Conservation (phyloP, 2,113 vertebrate species). For the Callionymus lyra region DNA sequence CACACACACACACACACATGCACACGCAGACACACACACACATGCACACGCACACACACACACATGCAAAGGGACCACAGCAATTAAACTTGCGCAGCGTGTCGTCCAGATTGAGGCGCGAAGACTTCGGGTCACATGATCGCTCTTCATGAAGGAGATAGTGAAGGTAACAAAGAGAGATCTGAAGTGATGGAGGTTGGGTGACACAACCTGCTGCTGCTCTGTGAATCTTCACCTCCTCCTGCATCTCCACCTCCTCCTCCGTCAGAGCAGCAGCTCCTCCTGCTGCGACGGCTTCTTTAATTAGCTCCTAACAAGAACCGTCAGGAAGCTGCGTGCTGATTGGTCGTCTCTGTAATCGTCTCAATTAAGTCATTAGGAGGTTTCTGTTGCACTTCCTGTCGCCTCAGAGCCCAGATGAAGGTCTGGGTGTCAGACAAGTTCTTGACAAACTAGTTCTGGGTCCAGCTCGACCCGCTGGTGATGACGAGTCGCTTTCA, state of each 20-base stretch:
- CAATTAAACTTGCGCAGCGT: constrained; percentile 67
- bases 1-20: not conserved
- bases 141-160: constrained; percentile 35
- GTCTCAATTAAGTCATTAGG: constrained; percentile 72
- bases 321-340: constrained; percentile 66
- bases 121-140: constrained; percentile 37
- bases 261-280: constrained; percentile 7
- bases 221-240: no score
- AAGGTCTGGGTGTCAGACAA: no score
- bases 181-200: constrained; percentile 11
- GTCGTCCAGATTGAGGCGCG: constrained; percentile 53
- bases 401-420: constrained; percentile 43
- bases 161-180: constrained; percentile 12
- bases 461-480: no score
- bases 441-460: no score
- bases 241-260: no score
- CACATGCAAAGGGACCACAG: constrained; percentile 64
- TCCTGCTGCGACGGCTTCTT: constrained; percentile 65
- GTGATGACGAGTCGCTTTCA: no score
- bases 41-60: constrained; percentile 13
- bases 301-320: constrained; percentile 71
- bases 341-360: constrained; percentile 73
- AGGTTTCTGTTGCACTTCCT: constrained; percentile 56
- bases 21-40: constrained; percentile 8
- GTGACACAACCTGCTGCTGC: not conserved